A percentile compares a stretch with the other conserved stretches of the same genome.
Evolutionary conservation across 1,140 invertebrate genomes (phyloP).

Genomic region (Drosophila yakuba): DNA sequence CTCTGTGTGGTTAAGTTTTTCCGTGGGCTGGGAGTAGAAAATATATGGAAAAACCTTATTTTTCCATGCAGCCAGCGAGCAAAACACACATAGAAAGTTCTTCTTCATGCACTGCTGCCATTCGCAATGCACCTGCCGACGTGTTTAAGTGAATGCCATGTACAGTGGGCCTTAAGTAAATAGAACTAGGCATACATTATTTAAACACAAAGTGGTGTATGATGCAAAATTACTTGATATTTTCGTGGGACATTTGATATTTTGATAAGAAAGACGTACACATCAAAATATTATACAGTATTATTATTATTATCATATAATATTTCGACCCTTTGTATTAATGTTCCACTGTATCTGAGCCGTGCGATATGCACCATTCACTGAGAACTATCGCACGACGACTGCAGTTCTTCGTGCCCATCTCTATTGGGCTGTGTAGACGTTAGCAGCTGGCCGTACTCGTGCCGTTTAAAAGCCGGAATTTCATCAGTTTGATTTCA

Average conservation of each 20-base stretch:
- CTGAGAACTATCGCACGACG: conserved; percentile 4
- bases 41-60: conserved; percentile 39
- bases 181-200: background rate
- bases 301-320: too few relatives aligned
- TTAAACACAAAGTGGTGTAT: background rate
- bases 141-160: conserved; percentile 13
- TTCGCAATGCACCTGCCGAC: conserved; percentile 41
- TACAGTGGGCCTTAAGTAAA: background rate
- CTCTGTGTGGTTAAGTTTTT: conserved; percentile 11
- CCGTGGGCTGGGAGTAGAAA: conserved; percentile 9
- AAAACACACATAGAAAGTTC: conserved; percentile 43
- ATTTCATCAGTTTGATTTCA: conserved; percentile 58
- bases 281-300: too few relatives aligned
- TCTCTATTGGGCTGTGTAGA: conserved; percentile 39
- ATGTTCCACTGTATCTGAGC: background rate
- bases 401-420: conserved; percentile 12
- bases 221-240: background rate
- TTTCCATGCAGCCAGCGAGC: conserved; percentile 53
- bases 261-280: background rate
- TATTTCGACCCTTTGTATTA: too few relatives aligned
- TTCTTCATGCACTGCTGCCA: conserved; percentile 40
- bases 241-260: background rate
- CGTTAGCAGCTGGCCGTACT: conserved; percentile 58
- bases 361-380: conserved; percentile 12
- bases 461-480: conserved; percentile 43